Conservation (phyloP, 2,888 invertebrate species). For the Cinara cedri region DNA sequence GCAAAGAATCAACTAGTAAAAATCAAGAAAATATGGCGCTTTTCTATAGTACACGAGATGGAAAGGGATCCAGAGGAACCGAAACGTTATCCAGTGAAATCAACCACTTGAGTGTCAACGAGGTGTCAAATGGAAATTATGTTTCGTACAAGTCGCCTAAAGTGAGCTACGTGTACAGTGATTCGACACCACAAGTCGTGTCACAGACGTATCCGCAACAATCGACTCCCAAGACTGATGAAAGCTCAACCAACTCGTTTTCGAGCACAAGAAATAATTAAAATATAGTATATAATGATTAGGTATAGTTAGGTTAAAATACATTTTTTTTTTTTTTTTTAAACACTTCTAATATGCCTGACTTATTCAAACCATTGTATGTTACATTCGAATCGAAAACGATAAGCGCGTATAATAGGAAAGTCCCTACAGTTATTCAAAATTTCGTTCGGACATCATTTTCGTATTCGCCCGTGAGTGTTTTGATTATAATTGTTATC, state of each 20-base stretch:
- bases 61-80: slow-evolving; percentile 11
- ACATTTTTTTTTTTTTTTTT: too few relatives aligned
- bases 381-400: slow-evolving; percentile 7
- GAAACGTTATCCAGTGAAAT: slow-evolving; percentile 31
- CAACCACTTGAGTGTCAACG: slow-evolving; percentile 50
- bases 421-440: not conserved
- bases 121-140: slow-evolving; percentile 59
- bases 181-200: slow-evolving; percentile 33
- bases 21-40: slow-evolving; percentile 59
- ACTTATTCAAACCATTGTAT: not conserved
- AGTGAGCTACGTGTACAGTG: slow-evolving; percentile 61
- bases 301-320: not conserved
- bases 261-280: slow-evolving; percentile 25
- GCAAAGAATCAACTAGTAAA: slow-evolving; percentile 8
- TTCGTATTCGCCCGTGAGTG: not conserved
- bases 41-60: slow-evolving; percentile 59
- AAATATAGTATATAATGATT: not conserved
- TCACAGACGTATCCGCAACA: slow-evolving; percentile 38
- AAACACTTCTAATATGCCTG: not conserved
- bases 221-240: slow-evolving; percentile 55
- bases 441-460: not conserved
- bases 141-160: slow-evolving; percentile 61
- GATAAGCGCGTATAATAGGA: not conserved
- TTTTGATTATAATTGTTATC: slow-evolving; percentile 10
- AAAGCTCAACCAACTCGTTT: slow-evolving; percentile 49